Conservation (phyloP, 1,140 invertebrate genomes). For the Neodiprion lecontei region DNA sequence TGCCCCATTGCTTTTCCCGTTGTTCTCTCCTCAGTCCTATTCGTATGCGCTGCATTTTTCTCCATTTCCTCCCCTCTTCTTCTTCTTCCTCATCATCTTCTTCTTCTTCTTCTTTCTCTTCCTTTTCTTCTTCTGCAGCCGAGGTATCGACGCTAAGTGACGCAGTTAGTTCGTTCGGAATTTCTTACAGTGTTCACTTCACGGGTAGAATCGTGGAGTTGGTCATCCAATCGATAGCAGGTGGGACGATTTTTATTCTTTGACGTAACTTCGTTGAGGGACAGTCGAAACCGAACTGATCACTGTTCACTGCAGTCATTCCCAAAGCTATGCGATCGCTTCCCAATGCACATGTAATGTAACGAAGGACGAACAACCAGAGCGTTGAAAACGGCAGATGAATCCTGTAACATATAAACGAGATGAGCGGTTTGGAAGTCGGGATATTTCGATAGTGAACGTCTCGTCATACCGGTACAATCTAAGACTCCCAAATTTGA, state of each 20-base stretch:
- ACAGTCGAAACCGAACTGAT: not conserved
- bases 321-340: no score
- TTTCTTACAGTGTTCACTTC: not conserved
- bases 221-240: not conserved
- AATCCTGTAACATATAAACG: no score
- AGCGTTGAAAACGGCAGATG: no score
- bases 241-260: not conserved
- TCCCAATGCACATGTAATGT: no score
- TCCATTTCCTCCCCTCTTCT: not conserved
- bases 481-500: no score
- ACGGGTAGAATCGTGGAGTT: not conserved
- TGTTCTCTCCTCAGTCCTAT: not conserved
- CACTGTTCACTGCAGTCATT: not conserved
- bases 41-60: not conserved
- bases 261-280: not conserved
- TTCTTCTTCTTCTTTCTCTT: not conserved
- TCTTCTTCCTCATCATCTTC: not conserved
- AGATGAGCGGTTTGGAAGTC: no score
- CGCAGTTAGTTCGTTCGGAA: not conserved
- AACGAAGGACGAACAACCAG: no score
- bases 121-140: not conserved
- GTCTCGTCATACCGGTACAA: no score
- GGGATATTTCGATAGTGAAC: no score
- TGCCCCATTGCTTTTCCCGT: not conserved
- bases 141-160: not conserved